These are phyloP conservation scores for Streptopelia turtur DNA, from an alignment of 2,797 vertebrate genomes.

Conservation along the genomic window DNA sequence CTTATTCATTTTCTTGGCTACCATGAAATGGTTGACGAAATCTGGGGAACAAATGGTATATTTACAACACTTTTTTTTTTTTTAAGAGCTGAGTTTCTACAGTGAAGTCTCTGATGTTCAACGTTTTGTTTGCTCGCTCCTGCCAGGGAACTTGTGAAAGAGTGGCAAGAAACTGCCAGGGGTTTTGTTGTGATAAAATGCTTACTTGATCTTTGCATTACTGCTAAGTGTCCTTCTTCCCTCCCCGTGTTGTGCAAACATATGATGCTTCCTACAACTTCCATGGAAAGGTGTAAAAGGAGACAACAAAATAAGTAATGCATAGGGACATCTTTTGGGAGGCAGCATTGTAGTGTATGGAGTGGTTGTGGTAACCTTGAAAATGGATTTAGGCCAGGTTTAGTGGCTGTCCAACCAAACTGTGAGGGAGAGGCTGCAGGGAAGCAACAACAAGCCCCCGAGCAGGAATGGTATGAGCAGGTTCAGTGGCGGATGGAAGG, in stretches of 20 bases:
- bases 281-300: neutral
- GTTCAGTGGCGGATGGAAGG: neutral
- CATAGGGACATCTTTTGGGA: neutral
- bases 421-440: neutral
- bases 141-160: neutral
- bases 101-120: neutral
- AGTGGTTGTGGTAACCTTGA: neutral
- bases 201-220: neutral
- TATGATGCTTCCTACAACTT: neutral
- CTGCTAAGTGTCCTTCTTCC: neutral
- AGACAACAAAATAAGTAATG: neutral
- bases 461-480: accelerated
- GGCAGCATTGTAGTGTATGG: neutral
- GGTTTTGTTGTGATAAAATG: neutral
- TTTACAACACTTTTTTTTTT: neutral
- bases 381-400: neutral
- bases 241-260: neutral
- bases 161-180: neutral
- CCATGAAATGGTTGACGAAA: neutral
- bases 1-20: neutral
- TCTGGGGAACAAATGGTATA: neutral
- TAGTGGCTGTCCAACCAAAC: neutral
- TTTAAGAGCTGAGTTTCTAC: neutral
- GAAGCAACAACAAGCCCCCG: neutral
- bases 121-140: neutral